A percentile compares a stretch with the other conserved stretches of the same genome.
Conservation (phyloP, 2,113 vertebrate species). For the Tragelaphus strepsiceros region DNA sequence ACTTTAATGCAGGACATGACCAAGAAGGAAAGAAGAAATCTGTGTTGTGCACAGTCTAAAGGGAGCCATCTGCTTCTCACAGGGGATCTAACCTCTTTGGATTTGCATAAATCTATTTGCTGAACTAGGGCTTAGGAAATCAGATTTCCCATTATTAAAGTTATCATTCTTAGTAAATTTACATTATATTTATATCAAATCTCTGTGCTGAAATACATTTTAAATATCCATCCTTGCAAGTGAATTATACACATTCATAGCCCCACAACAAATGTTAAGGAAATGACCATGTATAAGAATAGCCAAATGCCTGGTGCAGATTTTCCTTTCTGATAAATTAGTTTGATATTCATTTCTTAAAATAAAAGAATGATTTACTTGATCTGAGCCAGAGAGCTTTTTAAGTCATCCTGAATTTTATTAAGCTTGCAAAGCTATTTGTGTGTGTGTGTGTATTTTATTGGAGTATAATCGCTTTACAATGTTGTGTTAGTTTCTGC, state of each 20-base stretch:
- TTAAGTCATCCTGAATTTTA: background rate
- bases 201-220: background rate
- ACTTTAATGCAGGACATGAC: background rate
- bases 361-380: background rate
- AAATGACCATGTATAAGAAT: background rate
- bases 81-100: slow-evolving; percentile 2
- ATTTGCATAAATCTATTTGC: slow-evolving; percentile 58
- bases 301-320: background rate
- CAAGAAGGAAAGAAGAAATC: background rate
- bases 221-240: background rate
- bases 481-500: background rate
- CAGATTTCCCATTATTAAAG: slow-evolving; percentile 50
- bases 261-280: background rate
- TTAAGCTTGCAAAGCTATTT: background rate
- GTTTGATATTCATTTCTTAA: background rate
- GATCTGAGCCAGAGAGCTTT: background rate
- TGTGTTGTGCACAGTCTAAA: background rate
- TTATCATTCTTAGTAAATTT: slow-evolving; percentile 33
- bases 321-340: slow-evolving; percentile 8
- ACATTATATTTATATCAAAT: background rate
- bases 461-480: background rate
- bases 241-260: background rate
- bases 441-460: background rate
- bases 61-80: background rate
- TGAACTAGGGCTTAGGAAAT: slow-evolving; percentile 33